A percentile compares a stretch with the other conserved stretches of the same genome.
phyloP scores from a whole-genome alignment of 2,888 invertebrate genomes.

The Apocheima hispidaria region DNA sequence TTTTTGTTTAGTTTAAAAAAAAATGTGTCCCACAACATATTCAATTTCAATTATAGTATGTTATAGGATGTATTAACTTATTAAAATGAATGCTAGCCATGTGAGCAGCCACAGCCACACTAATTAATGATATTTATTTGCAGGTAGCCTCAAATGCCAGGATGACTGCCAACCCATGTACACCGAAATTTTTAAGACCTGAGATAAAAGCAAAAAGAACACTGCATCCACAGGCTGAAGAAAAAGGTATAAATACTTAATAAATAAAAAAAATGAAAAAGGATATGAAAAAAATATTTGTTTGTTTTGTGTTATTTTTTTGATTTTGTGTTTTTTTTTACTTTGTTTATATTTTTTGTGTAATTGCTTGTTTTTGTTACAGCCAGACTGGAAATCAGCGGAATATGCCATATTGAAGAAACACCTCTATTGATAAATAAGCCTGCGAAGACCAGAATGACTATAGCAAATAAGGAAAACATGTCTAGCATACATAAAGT shows the following conservation, averaged over 20 bases:
- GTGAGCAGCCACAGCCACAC: not conserved
- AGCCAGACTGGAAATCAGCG: slow-evolving; percentile 71
- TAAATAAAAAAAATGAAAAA: no score
- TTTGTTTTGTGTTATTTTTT: no score
- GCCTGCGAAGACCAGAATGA: slow-evolving; percentile 52
- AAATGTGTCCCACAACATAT: no score
- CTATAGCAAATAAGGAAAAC: slow-evolving; percentile 70
- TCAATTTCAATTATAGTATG: no score
- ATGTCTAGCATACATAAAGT: slow-evolving; percentile 32
- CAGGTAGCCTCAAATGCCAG: slow-evolving; percentile 56
- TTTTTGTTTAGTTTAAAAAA: no score
- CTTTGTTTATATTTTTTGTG: not conserved
- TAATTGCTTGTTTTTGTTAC: slow-evolving; percentile 37
- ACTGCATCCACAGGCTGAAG: slow-evolving; percentile 59
- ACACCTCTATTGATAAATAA: slow-evolving; percentile 62
- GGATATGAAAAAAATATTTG: no score
- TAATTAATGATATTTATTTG: slow-evolving; percentile 36
- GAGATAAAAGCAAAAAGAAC: slow-evolving; percentile 64
- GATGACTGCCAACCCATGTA: slow-evolving; percentile 56
- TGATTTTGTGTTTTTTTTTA: not conserved
- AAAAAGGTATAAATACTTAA: no score
- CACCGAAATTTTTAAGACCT: slow-evolving; percentile 69
- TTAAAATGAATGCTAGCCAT: no score
- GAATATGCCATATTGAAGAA: slow-evolving; percentile 68
- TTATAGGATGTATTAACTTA: no score